Conservation (phyloP, 2,113 vertebrate species). For the Odobenus rosmarus region DNA sequence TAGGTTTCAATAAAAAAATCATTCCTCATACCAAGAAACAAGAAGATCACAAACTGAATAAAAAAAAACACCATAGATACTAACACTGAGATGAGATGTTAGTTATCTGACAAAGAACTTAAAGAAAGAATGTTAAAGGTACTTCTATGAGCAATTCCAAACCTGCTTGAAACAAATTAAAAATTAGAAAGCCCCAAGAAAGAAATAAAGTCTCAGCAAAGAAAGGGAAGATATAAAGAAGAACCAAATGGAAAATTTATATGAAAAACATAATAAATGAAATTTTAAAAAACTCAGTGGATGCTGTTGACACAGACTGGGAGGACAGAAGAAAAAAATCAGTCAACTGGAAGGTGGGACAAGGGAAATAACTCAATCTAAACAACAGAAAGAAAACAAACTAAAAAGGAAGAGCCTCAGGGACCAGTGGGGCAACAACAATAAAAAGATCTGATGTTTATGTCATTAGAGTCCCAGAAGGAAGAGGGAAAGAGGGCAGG, state of each 20-base stretch:
- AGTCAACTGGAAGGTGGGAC: background rate
- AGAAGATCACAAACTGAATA: background rate
- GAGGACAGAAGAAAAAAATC: background rate
- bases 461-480: background rate
- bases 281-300: background rate
- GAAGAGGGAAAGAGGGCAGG: background rate
- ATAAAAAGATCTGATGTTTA: background rate
- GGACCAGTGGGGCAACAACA: fast-evolving
- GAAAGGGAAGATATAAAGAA: background rate
- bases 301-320: background rate
- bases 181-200: background rate
- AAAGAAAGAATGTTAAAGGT: background rate
- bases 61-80: background rate
- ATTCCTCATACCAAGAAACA: too few relatives aligned
- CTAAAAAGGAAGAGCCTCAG: too few relatives aligned
- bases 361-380: background rate
- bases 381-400: background rate
- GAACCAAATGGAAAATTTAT: background rate
- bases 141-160: background rate
- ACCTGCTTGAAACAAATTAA: background rate
- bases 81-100: background rate
- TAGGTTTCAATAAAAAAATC: too few relatives aligned
- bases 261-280: background rate
- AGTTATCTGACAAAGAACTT: background rate
- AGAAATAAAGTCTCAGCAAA: background rate